Base-by-base conservation (phyloP, 2,888 invertebrate species). In the Agrotis clavis region DNA sequence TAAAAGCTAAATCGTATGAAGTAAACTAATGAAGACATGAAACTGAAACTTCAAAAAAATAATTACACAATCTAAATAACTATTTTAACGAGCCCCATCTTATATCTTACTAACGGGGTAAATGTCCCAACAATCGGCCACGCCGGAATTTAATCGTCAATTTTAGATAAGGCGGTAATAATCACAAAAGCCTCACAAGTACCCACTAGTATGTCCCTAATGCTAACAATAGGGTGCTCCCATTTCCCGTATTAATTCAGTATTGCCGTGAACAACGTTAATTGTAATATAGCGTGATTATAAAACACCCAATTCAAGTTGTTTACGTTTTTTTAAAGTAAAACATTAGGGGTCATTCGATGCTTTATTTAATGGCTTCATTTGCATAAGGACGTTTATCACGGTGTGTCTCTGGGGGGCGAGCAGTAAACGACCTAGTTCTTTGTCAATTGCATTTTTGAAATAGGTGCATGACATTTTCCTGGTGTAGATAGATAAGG, bases 231-330 rank as follows among this genome's bases (percentile, higher is more conserved):
- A 80, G 79, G 82, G 81, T 74, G 81, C 82, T 85, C 73, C 87
- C 86, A 88, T 88, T 91, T 92, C 90, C 91, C 85, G 84, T 88
- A 92, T 93, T 92, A 92, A 93, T 94, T 92, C 92, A 89, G 86
- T 85, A 85, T 84, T 90, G 83, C 79, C 83, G 79, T 81, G 85
- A 81, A 86, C 86, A 83, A 82, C 73, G 76, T 83, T 94, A 94
- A 94, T 95, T 90, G 94, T 90, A 83, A 85, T 91, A 92, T 94
- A 87, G 93, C 95, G 94, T 95, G 94, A 90, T 92, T 88, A 89
- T 89, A 90, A 88, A 92, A 92, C 89, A 90, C 88, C 85, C 82
- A 83, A 87, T 84, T 84, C 86, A 86, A 85, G 82, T 87, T 87
- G 88, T 90, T 89, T 89, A 87, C 87, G 77, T 88, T 89, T 88